phyloP scores from a whole-genome alignment of 35 echinoderm and acorn worm genomes.

The Chiridota heheva region DNA sequence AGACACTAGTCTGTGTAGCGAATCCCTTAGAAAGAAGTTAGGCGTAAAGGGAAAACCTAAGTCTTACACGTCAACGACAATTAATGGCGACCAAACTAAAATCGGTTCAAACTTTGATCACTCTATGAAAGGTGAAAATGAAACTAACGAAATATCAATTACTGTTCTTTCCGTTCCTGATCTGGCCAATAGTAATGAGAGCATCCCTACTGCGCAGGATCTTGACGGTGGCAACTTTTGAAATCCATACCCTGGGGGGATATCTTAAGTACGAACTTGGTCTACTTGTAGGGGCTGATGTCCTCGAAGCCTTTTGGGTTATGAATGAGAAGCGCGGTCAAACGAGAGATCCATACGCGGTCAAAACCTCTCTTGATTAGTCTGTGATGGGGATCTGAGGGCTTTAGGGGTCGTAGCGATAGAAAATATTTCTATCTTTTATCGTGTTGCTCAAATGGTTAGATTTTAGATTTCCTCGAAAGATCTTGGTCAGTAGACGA shows the following conservation, averaged over 20 bases:
- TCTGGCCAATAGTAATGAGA: conserved; percentile 23
- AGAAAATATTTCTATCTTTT: conserved; percentile 8
- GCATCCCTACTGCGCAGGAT: neutral
- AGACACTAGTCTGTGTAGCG: conserved; percentile 40
- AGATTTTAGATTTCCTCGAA: conserved; percentile 27
- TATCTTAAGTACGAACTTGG: neutral
- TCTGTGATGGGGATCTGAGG: neutral
- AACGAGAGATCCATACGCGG: conserved; percentile 14
- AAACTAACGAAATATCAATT: conserved; percentile 9
- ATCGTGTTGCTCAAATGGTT: conserved; percentile 26
- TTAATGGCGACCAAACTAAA: conserved; percentile 32
- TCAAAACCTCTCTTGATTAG: conserved; percentile 22
- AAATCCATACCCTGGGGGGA: conserved; percentile 11
- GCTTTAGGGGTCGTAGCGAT: neutral
- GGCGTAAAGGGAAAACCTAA: conserved; percentile 18
- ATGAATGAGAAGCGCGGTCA: neutral
- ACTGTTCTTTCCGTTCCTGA: conserved; percentile 21
- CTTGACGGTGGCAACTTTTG: conserved; percentile 19
- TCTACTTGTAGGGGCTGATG: neutral
- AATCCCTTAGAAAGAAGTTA: conserved; percentile 5
- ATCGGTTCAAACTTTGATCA: conserved; percentile 15
- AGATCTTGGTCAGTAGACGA: conserved; percentile 20
- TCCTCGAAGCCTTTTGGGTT: conserved; percentile 51
- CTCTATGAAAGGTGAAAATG: conserved; percentile 23
- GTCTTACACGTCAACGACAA: conserved; percentile 36